Evolutionary conservation across 1,140 invertebrate genomes (phyloP), one percentile per base, ranked within the genome.

Genomic region (Apis dorsata): DNA sequence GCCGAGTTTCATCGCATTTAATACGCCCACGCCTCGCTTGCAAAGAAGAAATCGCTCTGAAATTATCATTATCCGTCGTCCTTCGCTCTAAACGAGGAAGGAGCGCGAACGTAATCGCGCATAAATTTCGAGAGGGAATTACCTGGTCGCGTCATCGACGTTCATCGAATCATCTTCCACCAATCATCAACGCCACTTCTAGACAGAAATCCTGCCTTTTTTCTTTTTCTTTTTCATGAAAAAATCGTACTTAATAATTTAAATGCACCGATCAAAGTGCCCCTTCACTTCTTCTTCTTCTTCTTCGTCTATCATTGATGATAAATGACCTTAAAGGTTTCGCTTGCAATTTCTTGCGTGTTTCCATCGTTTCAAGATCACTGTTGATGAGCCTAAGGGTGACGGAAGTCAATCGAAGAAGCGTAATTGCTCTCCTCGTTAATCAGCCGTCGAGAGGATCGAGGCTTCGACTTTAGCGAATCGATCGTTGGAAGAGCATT

Each of bases 41-140:
- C 8, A 34, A 28, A 28, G 9, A 21, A 17, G 59, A 5, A n/a
- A 55, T 57, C 70, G 53, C 49, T 66, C 57, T 57, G 57, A 5
- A 63, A 55, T 11, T 13, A n/a, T 78, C 55, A 9, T 13, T 12
- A 21, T 66, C n/a, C 60, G 12, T 49, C 71, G 34, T n/a, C 78
- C 68, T 79, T 72, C 68, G 55, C 2, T 24, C n/a, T 59, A 71
- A 79, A 72, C 71, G 51, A 57, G 79, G 71, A 75, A 81, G 53
- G 53, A 74, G 51, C 24, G n/a, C 13, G 3, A 28, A 12, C 44
- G n/a, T 55, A 78, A 82, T 70, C n/a, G 59, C 74, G 57, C 55
- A 69, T 77, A 70, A 68, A 82, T 78, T 78, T 24, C 24, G 60
- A 55, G 34, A 28, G 53, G n/a, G 68, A 62, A 72, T 72, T 53